Conservation (phyloP, 2,797 vertebrate genomes). For the Meriones psammophilus region DNA sequence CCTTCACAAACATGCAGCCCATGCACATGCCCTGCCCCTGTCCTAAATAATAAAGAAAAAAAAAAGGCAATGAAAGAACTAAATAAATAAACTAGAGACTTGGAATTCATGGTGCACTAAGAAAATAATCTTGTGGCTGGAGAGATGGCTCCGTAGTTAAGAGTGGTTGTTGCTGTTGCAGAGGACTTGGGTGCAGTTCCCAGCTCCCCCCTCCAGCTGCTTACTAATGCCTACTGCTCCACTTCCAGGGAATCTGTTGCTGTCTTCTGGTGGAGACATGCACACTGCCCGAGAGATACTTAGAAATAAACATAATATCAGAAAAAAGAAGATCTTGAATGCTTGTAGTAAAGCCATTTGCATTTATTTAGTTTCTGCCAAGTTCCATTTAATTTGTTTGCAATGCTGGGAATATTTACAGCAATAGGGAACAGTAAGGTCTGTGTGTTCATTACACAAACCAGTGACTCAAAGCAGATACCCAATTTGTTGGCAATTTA, state of each 20-base stretch:
- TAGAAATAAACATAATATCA: not conserved
- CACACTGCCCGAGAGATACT: not conserved
- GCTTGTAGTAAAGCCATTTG: not conserved
- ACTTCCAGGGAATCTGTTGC: no score
- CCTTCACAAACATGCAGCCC: not conserved
- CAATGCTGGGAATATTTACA: conserved; percentile 14
- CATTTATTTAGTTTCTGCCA: not conserved
- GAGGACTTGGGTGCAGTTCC: not conserved
- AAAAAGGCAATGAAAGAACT: not conserved
- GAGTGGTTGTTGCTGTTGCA: not conserved
- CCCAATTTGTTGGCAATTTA: not conserved
- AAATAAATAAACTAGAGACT: not conserved
- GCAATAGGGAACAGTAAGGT: not conserved
- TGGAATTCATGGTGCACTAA: not conserved
- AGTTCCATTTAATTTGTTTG: conserved; percentile 19
- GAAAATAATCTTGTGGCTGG: not conserved
- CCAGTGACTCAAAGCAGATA: not conserved
- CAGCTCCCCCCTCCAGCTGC: not conserved
- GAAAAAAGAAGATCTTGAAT: not conserved
- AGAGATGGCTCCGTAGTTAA: not conserved
- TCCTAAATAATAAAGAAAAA: not conserved
- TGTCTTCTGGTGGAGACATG: not conserved
- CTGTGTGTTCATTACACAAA: not conserved
- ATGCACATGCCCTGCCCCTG: no score
- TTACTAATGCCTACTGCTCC: not conserved